Evolutionary conservation across 1,140 invertebrate genomes (phyloP), one percentile per base, ranked within the genome.

Genomic region (Tetramorium alpestre): DNA sequence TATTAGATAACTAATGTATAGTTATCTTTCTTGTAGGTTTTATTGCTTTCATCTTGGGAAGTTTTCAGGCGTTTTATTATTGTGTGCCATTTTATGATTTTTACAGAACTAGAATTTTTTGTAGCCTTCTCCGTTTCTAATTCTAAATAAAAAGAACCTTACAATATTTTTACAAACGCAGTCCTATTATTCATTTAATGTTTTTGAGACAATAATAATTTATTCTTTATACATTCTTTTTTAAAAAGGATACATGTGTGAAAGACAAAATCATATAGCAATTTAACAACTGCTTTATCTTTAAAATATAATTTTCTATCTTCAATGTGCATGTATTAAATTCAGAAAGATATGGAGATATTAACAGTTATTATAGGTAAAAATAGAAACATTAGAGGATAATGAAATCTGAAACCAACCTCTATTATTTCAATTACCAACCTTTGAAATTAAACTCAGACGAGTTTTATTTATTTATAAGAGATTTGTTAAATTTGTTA

Each of bases 1-100:
- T 92, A 38, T 80, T 87, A 56, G 77, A 89, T 93, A 90, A 90
- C 85, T 85, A 77, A 18, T 88, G 70, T 28, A 51, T 33, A 64
- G 16, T 49, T 22, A 49, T 38, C 75, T 87, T 92, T 89, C 81
- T 84, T 33, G 16, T 90, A 65, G 81, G 85, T 92, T 90, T 90
- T 77, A 58, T 58, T 51, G 6, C 18, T 41, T 65, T 65, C 6
- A 65, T 33, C n/a, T 65, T 65, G 64, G 6, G 8, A 41, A 41
- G 1, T 11, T 65, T 41, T 22, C 3, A 18, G n/a, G 16, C 41
- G 33, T 41, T 18, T 44, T 44, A 10, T 2, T 44, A 10, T 10
- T 44, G 41, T 44, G 41, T 44, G 41, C 41, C 10, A 33, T 2
- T 38, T 65, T 38, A 65, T 1, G 10, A 38, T 38, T 65, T 65